Evolutionary conservation across 2,797 vertebrate genomes (phyloP).

Genomic region (Peromyscus melanophrys): DNA sequence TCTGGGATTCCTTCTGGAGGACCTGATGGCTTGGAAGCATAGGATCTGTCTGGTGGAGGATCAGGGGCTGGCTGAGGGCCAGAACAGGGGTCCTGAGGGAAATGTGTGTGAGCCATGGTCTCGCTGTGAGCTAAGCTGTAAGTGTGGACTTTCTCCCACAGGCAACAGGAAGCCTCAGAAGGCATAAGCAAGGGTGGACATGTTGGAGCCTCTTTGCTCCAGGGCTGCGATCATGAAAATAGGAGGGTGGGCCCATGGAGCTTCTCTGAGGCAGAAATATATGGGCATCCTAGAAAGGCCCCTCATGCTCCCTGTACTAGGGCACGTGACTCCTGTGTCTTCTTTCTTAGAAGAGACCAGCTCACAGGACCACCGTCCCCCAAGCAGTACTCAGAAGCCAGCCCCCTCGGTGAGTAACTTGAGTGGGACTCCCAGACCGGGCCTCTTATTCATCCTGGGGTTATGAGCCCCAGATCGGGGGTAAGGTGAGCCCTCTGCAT

Average conservation of each 20-base stretch:
- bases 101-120: neutral
- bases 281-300: neutral
- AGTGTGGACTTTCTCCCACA: neutral
- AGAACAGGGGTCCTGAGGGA: neutral
- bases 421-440: neutral
- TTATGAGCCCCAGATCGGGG: neutral
- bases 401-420: constrained; percentile 87
- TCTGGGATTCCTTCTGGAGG: constrained; percentile 8
- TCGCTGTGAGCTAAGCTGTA: neutral
- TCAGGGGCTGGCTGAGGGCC: neutral
- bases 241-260: neutral
- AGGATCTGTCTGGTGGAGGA: neutral
- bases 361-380: constrained; percentile 88
- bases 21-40: neutral
- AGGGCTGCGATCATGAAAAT: neutral
- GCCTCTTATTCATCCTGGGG: neutral
- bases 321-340: constrained; percentile 40
- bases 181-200: neutral
- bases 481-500: neutral
- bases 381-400: constrained; percentile 86
- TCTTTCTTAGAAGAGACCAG: constrained; percentile 87
- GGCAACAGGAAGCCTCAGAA: neutral
- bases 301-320: neutral
- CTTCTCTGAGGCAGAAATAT: neutral
- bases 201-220: neutral